These are phyloP conservation scores for Scomberomorus guttatus DNA, from an alignment of 2,797 vertebrate genomes.

Conservation along the genomic window DNA sequence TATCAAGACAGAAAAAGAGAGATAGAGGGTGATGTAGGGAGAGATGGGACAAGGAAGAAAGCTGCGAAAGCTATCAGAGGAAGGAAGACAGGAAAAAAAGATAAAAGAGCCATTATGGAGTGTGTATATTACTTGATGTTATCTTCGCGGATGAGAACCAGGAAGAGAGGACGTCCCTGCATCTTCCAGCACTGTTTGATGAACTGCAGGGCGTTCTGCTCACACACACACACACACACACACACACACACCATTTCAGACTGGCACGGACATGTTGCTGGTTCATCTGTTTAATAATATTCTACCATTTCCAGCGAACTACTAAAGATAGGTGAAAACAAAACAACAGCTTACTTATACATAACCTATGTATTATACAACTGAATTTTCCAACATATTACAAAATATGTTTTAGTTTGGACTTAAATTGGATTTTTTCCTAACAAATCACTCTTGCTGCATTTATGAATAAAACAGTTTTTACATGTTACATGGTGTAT, in stretches of 20 bases:
- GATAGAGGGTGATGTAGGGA: slow-evolving; percentile 31
- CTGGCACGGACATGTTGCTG: neutral
- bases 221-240: slow-evolving; percentile 41
- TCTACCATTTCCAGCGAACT: too few species aligned
- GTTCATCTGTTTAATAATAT: neutral
- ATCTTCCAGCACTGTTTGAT: slow-evolving; percentile 99
- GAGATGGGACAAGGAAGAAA: slow-evolving; percentile 22
- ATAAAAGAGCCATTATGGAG: slow-evolving; percentile 40
- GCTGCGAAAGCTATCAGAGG: slow-evolving; percentile 29
- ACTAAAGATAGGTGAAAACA: neutral
- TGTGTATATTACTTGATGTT: slow-evolving; percentile 92
- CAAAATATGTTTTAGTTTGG: neutral
- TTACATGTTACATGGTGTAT: too few species aligned
- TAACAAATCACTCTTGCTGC: neutral
- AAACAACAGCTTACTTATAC: neutral
- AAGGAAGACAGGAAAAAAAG: slow-evolving; percentile 19
- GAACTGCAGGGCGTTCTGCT: slow-evolving; percentile 96
- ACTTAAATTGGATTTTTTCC: neutral
- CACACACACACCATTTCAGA: slow-evolving; percentile 20
- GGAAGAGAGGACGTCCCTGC: slow-evolving; percentile 95
- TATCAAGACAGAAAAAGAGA: slow-evolving; percentile 25
- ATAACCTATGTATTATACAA: neutral
- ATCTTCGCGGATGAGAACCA: slow-evolving; percentile 97
- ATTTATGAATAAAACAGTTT: too few species aligned
- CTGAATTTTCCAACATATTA: neutral